These are phyloP conservation scores for Lophochroa leadbeateri DNA, from an alignment of 2,113 vertebrate genomes.

Conservation along the genomic window DNA sequence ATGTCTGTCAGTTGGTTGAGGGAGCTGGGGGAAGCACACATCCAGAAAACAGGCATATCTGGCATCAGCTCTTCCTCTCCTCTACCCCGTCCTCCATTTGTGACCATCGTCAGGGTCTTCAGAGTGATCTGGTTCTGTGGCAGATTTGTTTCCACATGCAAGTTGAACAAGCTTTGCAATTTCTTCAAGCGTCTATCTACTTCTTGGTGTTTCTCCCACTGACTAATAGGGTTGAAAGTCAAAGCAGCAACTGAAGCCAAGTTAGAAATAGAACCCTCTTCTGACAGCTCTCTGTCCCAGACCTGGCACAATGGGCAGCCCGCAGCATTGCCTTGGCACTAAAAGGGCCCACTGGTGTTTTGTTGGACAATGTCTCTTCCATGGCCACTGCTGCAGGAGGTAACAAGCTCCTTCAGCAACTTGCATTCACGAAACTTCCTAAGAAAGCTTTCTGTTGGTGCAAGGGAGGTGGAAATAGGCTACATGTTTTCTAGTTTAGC, in stretches of 20 bases:
- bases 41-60: background rate
- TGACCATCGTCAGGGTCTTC: background rate
- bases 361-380: background rate
- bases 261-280: background rate
- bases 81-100: accelerated
- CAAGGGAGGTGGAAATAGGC: background rate
- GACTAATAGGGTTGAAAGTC: background rate
- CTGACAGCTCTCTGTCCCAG: background rate
- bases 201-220: background rate
- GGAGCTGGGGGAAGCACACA: accelerated
- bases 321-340: background rate
- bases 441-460: background rate
- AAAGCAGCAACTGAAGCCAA: background rate
- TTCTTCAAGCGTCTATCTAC: background rate
- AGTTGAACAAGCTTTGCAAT: background rate
- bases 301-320: background rate
- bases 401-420: background rate
- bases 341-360: background rate
- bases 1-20: background rate
- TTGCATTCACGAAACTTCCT: accelerated
- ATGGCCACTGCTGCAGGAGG: accelerated
- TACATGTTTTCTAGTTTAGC: background rate
- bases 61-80: background rate
- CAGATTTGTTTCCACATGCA: background rate
- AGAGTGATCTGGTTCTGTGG: background rate